Conservation (phyloP, 2,113 vertebrate species). For the Fulica atra region DNA sequence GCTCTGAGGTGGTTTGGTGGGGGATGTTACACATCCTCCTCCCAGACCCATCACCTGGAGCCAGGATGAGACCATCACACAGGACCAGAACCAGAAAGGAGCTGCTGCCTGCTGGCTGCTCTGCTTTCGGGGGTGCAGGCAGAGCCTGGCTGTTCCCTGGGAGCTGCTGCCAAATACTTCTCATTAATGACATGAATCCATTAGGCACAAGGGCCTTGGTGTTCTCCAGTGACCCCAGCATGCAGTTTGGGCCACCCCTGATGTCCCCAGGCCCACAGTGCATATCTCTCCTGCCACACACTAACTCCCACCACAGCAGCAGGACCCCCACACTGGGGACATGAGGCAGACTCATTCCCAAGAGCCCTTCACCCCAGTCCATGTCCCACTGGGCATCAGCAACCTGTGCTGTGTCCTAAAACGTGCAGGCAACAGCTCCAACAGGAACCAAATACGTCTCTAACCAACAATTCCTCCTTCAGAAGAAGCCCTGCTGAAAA, state of each 20-base stretch:
- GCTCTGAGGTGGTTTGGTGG: not conserved
- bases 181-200: not conserved
- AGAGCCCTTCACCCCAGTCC: not conserved
- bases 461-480: not conserved
- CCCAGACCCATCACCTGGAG: not conserved
- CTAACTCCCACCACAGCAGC: not conserved
- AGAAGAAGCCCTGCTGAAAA: not conserved
- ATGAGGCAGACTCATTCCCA: not conserved
- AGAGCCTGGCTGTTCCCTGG: fast-evolving
- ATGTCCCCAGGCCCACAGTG: not conserved
- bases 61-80: not conserved
- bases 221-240: not conserved
- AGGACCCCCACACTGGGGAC: not conserved
- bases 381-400: not conserved
- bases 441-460: not conserved
- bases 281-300: not conserved
- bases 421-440: not conserved
- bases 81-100: not conserved
- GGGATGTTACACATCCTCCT: not conserved
- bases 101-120: not conserved
- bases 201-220: not conserved
- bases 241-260: not conserved
- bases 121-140: not conserved
- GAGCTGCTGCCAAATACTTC: not conserved
- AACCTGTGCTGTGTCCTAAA: not conserved